Percentiles rank a stretch among this genome's conserved stretches.
These are phyloP conservation scores for Aleiodes sp. DNA, from an alignment of 1,140 invertebrate species.

Conservation along the genomic window DNA sequence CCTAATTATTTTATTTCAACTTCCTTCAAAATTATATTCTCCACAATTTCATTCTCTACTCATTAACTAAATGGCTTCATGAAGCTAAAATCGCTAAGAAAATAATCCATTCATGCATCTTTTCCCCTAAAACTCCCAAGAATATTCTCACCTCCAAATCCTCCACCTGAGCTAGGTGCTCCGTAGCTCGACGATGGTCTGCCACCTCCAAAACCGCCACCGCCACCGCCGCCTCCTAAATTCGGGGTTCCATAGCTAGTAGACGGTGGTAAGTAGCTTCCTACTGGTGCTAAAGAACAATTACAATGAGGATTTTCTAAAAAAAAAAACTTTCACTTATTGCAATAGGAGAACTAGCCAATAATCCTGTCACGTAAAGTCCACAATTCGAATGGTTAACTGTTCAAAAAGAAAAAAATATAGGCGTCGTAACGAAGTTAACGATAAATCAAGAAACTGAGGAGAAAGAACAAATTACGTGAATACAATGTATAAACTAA, in stretches of 20 bases:
- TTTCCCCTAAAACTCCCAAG: too few species aligned
- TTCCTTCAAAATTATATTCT: too few species aligned
- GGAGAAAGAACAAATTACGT: too few species aligned
- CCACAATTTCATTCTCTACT: slow-evolving; percentile 25
- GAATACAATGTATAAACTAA: too few species aligned
- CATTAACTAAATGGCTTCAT: too few species aligned
- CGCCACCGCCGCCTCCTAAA: slow-evolving; percentile 52
- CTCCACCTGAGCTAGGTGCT: slow-evolving; percentile 49
- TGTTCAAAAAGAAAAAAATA: slow-evolving; percentile 33
- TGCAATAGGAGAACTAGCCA: background rate
- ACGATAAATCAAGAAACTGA: too few species aligned
- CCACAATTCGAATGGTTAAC: slow-evolving; percentile 13
- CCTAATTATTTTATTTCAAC: too few species aligned
- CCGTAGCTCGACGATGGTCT: slow-evolving; percentile 59
- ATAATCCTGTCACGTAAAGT: slow-evolving; percentile 15
- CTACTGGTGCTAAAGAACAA: slow-evolving; percentile 41
- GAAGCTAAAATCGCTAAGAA: too few species aligned
- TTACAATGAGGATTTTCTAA: background rate
- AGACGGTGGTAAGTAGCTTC: slow-evolving; percentile 62
- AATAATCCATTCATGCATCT: too few species aligned
- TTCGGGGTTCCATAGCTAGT: slow-evolving; percentile 67
- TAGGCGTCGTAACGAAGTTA: too few species aligned
- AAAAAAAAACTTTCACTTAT: slow-evolving; percentile 23
- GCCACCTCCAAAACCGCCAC: slow-evolving; percentile 28
- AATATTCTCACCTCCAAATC: slow-evolving; percentile 45